A percentile compares a stretch with the other conserved stretches of the same genome.
Conservation (phyloP, 2,113 vertebrate species). For the Regulus satrapa region DNA sequence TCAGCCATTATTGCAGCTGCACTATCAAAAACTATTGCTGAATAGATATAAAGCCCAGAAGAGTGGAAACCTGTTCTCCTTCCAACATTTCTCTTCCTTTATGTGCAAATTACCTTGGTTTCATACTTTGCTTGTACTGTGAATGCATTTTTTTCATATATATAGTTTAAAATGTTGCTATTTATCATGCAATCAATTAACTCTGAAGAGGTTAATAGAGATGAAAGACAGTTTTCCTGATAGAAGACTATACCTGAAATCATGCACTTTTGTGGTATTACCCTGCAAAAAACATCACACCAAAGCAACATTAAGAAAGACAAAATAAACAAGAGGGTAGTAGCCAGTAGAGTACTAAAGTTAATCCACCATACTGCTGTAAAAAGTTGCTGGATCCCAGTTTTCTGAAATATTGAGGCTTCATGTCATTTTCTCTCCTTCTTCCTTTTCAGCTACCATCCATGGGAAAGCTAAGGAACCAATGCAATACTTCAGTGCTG, state of each 20-base stretch:
- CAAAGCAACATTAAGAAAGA: slow-evolving; percentile 8
- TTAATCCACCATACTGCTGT: slow-evolving; percentile 51
- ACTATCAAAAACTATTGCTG: not conserved
- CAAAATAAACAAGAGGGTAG: slow-evolving; percentile 38
- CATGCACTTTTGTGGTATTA: not conserved
- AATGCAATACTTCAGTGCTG: not conserved
- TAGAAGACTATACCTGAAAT: not conserved
- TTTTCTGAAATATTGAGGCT: slow-evolving; percentile 38
- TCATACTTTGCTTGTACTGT: not conserved
- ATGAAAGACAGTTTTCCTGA: not conserved
- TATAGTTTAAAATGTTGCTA: not conserved
- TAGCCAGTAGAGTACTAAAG: slow-evolving; percentile 40
- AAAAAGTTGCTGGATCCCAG: slow-evolving; percentile 64
- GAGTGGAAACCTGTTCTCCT: not conserved
- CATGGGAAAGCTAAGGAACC: not conserved
- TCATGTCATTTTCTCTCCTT: slow-evolving; percentile 26
- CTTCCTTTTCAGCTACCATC: slow-evolving; percentile 47
- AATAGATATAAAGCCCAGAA: not conserved
- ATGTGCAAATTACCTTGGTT: not conserved
- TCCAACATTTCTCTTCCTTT: not conserved
- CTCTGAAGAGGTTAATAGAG: not conserved
- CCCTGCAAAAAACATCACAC: not conserved
- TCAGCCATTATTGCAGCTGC: not conserved
- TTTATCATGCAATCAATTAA: not conserved
- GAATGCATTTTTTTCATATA: not conserved